Evolutionary conservation across 1,140 invertebrate species (phyloP), one percentile per base, ranked within the genome.

Genomic region (Galleria mellonella): DNA sequence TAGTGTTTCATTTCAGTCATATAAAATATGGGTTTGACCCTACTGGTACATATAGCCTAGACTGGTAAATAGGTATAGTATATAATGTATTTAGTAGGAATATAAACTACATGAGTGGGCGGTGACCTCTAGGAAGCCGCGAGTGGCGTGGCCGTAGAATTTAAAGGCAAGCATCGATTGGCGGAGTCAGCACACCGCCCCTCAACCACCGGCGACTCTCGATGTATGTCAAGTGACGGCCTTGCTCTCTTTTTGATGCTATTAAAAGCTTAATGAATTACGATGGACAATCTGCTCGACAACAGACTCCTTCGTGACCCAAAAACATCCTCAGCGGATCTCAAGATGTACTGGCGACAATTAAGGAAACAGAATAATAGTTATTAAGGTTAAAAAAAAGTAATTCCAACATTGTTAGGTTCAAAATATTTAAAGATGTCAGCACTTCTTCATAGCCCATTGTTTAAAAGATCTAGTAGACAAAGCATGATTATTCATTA

Each of bases 211-310:
- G 66, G 51, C 69, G 57, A 62, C 55, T 23, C 17, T 49, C 51
- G 52, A 84, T 73, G 55, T 82, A 43, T 85, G 82, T 85, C 82
- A 85, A 85, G 82, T 70, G 58, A 44, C 66, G 75, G 70, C 82
- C 82, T 85, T 82, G 82, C 70, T 81, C 82, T 71, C 75, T 74
- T 83, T 83, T 62, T 53, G 44, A 55, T 60, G 62, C 72, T 81
- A 81, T 81, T 84, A 79, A 83, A 83, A 79, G 75, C 78, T 72
- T 85, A 82, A 85, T 79, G 74, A 77, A 74, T 75, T 69, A 73
- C 56, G 60, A 69, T 65, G 64, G 62, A 63, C 62, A 51, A 62
- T 27, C 32, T 32, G 32, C 42, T 67, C 38, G 49, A 72, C 58
- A 60, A 46, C 50, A 45, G 55, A 60, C 66, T 64, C 67, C 71